A percentile compares a stretch with the other conserved stretches of the same genome.
Conservation (phyloP, 2,888 invertebrate species). For the Eristalis tenax region DNA sequence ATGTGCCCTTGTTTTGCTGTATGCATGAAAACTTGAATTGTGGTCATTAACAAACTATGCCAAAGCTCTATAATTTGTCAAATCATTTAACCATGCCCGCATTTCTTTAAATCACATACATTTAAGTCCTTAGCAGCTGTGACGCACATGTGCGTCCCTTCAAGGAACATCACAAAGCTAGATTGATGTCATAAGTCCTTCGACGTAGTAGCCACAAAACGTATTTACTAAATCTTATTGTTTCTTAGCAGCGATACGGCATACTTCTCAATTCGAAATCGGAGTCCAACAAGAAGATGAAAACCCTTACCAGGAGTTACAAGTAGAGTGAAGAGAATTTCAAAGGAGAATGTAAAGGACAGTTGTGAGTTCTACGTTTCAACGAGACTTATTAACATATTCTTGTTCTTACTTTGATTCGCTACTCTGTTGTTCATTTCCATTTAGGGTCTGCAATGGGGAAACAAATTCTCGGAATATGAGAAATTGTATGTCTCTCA, state of each 20-base stretch:
- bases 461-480: neutral
- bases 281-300: neutral
- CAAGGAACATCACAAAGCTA: neutral
- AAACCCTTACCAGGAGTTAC: neutral
- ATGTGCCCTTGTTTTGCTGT: neutral
- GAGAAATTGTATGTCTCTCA: too few relatives aligned
- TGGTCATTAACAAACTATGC: too few relatives aligned
- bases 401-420: neutral
- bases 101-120: too few relatives aligned
- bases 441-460: neutral
- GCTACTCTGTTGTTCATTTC: neutral
- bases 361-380: neutral
- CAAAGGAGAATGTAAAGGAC: neutral
- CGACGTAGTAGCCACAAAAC: neutral
- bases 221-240: neutral
- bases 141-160: neutral
- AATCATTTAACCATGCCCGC: too few relatives aligned
- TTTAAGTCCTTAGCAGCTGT: neutral
- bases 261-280: neutral
- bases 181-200: neutral
- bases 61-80: too few relatives aligned
- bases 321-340: neutral
- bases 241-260: neutral
- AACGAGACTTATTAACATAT: neutral
- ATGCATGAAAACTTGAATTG: neutral